Evolutionary conservation across 2,113 vertebrate genomes (phyloP).

Genomic region (Rhegmatorhina hoffmannsi): DNA sequence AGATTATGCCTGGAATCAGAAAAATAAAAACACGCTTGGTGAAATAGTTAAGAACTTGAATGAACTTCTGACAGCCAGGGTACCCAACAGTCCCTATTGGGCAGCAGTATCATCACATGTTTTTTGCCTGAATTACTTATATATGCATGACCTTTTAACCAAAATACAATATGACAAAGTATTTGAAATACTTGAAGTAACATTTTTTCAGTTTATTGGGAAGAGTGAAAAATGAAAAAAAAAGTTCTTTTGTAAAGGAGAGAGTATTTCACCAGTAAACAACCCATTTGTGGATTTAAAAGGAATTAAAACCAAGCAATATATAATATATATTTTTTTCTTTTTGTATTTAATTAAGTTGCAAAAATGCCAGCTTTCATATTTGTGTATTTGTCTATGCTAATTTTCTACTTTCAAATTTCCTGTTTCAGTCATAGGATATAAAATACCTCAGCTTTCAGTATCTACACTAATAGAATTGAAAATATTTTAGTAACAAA

Average conservation of each 20-base stretch:
- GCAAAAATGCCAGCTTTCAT: neutral
- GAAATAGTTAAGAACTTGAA: neutral
- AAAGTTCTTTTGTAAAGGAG: neutral
- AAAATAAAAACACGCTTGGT: neutral
- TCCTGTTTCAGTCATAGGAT: neutral
- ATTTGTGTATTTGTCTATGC: neutral
- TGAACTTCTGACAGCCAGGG: neutral
- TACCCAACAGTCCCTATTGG: neutral
- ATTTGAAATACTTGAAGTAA: neutral
- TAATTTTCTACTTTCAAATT: neutral
- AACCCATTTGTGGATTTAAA: neutral
- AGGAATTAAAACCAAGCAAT: neutral
- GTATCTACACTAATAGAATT: neutral
- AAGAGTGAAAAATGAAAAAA: neutral
- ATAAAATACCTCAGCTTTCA: neutral
- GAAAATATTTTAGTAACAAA: neutral
- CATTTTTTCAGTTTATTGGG: neutral
- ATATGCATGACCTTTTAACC: neutral
- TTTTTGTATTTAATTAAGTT: neutral
- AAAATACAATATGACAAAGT: neutral
- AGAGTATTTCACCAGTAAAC: neutral
- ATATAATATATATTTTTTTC: neutral
- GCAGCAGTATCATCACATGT: neutral
- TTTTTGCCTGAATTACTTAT: neutral
- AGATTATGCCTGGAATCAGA: neutral